phyloP scores from a whole-genome alignment of 1,140 invertebrate species.

The Calliopsis andreniformis region DNA sequence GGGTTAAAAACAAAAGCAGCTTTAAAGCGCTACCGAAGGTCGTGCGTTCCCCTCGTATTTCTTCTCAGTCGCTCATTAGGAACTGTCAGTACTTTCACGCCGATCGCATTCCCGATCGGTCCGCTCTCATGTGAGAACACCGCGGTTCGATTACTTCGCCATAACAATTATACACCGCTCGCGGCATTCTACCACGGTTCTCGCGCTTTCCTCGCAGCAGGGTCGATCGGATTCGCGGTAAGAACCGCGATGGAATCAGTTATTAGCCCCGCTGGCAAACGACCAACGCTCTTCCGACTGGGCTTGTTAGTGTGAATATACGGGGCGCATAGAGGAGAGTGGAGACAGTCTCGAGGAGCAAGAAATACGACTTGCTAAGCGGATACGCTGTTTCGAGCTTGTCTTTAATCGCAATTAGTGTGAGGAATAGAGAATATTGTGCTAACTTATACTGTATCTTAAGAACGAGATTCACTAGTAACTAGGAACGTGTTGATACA shows the following conservation, averaged over 20 bases:
- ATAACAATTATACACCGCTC: constrained; percentile 32
- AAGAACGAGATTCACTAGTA: too few species aligned
- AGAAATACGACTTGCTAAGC: too few species aligned
- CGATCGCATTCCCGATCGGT: constrained; percentile 45
- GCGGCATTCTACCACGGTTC: constrained; percentile 5
- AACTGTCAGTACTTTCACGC: constrained; percentile 44
- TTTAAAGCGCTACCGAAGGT: constrained; percentile 16
- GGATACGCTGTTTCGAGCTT: too few species aligned
- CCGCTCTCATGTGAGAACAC: constrained; percentile 9
- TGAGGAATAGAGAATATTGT: too few species aligned
- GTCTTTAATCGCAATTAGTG: too few species aligned
- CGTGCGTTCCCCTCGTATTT: background rate
- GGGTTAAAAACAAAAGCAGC: constrained; percentile 18
- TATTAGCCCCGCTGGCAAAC: background rate
- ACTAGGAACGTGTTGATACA: too few species aligned
- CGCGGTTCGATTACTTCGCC: constrained; percentile 1
- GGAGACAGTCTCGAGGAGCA: too few species aligned
- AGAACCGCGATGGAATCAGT: constrained; percentile 17
- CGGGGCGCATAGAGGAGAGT: background rate
- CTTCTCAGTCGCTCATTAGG: constrained; percentile 32
- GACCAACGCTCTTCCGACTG: background rate
- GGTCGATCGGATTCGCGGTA: background rate
- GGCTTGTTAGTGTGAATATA: background rate
- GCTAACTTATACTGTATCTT: too few species aligned
- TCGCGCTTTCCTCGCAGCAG: background rate